Conservation (phyloP, 1,140 invertebrate genomes). For the Drosophila subpulchrella region DNA sequence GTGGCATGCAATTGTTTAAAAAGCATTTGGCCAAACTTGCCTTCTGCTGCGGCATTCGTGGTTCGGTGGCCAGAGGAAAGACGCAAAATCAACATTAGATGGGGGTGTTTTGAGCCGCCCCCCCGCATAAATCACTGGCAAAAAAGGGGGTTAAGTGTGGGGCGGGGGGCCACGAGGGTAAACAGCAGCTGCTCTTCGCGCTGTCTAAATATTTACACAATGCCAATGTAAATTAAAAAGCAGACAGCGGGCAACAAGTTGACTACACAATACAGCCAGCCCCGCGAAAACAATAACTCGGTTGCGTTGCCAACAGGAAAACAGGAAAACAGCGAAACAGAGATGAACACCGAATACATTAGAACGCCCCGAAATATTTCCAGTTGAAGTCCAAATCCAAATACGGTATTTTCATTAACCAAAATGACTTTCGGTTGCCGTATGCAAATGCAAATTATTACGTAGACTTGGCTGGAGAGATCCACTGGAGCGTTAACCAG, state of each 20-base stretch:
- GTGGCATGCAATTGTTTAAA: constrained; percentile 79
- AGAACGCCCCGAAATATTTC: constrained; percentile 2
- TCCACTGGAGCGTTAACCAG: constrained; percentile 65
- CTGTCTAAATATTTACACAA: constrained; percentile 81
- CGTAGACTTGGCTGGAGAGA: constrained; percentile 1
- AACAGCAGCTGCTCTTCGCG: constrained; percentile 51
- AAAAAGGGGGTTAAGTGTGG: constrained; percentile 22
- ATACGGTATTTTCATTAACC: constrained; percentile 17
- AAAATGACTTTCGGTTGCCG: constrained; percentile 27
- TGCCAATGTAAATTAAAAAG: constrained; percentile 83
- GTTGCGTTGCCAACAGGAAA: constrained; percentile 1
- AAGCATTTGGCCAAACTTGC: constrained; percentile 68
- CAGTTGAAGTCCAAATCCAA: constrained; percentile 3
- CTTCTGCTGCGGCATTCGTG: constrained; percentile 4
- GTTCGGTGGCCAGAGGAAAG: constrained; percentile 57
- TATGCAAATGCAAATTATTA: constrained; percentile 47
- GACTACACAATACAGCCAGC: constrained; percentile 59
- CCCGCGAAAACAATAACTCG: constrained; percentile 38
- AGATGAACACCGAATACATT: not conserved
- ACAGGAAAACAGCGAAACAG: not conserved
- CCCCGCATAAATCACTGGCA: constrained; percentile 65
- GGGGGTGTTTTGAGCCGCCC: not conserved
- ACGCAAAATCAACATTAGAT: constrained; percentile 79
- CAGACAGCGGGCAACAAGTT: constrained; percentile 78
- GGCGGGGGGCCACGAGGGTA: not conserved